phyloP scores from a whole-genome alignment of 2,797 vertebrate species.

The Notamacropus eugenii region DNA sequence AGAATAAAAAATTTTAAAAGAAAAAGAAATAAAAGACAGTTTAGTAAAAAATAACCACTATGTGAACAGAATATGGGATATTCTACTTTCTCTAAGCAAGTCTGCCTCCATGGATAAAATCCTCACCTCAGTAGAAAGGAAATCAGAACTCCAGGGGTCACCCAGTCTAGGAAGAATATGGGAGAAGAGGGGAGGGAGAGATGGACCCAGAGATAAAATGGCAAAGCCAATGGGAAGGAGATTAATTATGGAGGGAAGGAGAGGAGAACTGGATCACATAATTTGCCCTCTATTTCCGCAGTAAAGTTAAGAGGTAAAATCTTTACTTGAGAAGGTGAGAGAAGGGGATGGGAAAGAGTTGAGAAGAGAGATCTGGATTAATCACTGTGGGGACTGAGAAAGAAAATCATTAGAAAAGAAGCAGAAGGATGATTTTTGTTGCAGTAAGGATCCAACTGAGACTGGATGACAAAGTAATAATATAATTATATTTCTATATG shows the following conservation, averaged over 20 bases:
- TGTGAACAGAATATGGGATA: neutral
- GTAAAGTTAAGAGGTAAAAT: neutral
- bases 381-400: neutral
- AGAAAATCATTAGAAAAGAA: neutral
- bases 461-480: neutral
- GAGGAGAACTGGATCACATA: neutral
- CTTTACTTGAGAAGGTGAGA: neutral
- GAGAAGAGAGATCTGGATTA: neutral
- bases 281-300: neutral
- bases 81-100: neutral
- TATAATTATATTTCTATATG: neutral
- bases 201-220: neutral
- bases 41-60: neutral
- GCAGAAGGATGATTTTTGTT: neutral
- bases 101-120: neutral
- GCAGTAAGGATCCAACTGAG: neutral
- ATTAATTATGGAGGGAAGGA: neutral
- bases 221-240: neutral
- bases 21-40: neutral
- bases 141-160: neutral
- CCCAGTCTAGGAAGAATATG: neutral
- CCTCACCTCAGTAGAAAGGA: neutral
- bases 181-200: neutral
- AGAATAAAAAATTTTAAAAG: neutral
- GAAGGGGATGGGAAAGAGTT: neutral